Conservation (phyloP, 2,797 vertebrate species). For the Sternarchorhynchus goeldii region DNA sequence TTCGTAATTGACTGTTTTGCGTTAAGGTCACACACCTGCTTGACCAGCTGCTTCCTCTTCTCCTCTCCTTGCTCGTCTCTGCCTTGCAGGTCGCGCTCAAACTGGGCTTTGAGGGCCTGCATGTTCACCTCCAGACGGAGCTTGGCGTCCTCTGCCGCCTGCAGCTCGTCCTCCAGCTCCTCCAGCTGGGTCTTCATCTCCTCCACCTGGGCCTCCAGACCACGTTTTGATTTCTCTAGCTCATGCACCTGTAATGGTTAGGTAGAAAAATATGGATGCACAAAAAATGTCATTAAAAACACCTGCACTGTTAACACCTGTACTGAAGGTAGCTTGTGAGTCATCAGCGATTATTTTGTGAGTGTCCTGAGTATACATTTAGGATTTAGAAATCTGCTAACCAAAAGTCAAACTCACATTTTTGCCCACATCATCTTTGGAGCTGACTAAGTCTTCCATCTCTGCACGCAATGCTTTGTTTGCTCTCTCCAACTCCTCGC, state of each 20-base stretch:
- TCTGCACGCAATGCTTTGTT: constrained; percentile 86
- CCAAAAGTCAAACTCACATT: constrained; percentile 80
- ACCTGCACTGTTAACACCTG: too few species aligned
- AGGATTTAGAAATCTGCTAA: not conserved
- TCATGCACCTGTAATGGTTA: constrained; percentile 83
- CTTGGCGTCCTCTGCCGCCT: constrained; percentile 94
- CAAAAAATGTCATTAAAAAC: too few species aligned
- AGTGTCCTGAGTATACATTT: too few species aligned
- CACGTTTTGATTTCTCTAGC: constrained; percentile 91
- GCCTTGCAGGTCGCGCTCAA: constrained; percentile 89
- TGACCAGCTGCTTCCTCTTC: constrained; percentile 89
- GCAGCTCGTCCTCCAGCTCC: constrained; percentile 94
- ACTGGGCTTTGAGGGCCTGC: constrained; percentile 90
- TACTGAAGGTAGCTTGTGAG: too few species aligned
- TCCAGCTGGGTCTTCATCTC: constrained; percentile 95
- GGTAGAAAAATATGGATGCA: too few species aligned
- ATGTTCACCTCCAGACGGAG: constrained; percentile 92
- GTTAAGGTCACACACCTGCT: constrained; percentile 74
- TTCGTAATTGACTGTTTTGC: too few species aligned
- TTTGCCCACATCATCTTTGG: constrained; percentile 96
- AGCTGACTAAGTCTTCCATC: constrained; percentile 98
- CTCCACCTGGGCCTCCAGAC: constrained; percentile 89
- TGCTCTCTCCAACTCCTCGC: constrained; percentile 88
- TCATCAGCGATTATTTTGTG: too few species aligned
- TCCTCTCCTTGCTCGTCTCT: constrained; percentile 92